Percentiles rank a stretch among this genome's conserved stretches.
Conservation (phyloP, 1,140 invertebrate species). For the Papilio polytes region DNA sequence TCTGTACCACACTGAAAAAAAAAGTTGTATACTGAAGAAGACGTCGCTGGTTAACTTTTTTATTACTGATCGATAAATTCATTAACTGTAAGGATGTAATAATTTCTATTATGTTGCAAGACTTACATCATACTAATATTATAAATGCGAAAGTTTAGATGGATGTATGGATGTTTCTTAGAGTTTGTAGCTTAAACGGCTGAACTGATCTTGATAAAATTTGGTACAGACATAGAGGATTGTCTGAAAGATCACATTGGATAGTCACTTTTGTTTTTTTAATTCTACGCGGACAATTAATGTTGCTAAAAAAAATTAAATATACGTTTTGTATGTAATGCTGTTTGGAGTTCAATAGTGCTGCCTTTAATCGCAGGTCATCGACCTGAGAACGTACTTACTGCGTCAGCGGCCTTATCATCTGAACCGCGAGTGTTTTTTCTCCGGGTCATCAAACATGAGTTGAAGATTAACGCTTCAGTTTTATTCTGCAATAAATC, state of each 20-base stretch:
- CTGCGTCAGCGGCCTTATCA: constrained; percentile 59
- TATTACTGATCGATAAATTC: neutral
- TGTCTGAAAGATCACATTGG: too few relatives aligned
- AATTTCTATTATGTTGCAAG: too few relatives aligned
- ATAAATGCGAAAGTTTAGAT: too few relatives aligned
- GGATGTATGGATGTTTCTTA: too few relatives aligned
- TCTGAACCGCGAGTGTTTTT: constrained; percentile 51
- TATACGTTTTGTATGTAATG: too few relatives aligned
- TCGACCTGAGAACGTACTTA: constrained; percentile 38
- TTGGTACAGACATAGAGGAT: too few relatives aligned
- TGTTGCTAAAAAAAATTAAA: too few relatives aligned
- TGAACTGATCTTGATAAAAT: too few relatives aligned
- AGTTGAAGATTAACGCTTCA: constrained; percentile 56
- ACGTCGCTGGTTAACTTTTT: neutral
- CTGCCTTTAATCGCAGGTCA: neutral
- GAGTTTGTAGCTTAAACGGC: too few relatives aligned
- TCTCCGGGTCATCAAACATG: constrained; percentile 58
- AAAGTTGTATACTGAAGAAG: neutral
- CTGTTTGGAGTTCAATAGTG: neutral
- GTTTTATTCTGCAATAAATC: constrained; percentile 62
- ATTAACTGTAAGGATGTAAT: neutral
- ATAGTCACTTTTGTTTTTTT: too few relatives aligned
- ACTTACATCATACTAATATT: too few relatives aligned
- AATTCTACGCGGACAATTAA: too few relatives aligned
- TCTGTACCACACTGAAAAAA: constrained; percentile 61